Conservation (phyloP, 2,888 invertebrate genomes). For the Brenthis hecate region DNA sequence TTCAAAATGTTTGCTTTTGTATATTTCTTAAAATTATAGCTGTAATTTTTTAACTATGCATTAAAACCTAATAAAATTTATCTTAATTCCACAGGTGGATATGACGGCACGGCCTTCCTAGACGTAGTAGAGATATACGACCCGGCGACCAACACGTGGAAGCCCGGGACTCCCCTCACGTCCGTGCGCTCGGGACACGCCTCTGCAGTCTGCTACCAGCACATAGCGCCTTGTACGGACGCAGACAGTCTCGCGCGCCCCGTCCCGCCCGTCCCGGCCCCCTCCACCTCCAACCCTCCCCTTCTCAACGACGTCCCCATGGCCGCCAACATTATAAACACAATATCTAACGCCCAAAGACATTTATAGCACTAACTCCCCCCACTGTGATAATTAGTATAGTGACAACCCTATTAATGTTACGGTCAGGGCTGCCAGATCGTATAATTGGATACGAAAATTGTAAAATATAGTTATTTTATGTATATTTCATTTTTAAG, state of each 20-base stretch:
- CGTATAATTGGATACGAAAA: too few species aligned
- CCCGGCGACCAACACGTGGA: constrained; percentile 89
- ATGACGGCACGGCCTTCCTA: constrained; percentile 93
- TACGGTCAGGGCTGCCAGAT: neutral
- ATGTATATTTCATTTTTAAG: too few species aligned
- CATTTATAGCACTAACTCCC: constrained; percentile 8
- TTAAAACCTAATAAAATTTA: neutral
- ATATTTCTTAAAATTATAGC: too few species aligned
- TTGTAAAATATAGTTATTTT: too few species aligned
- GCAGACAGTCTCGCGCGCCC: constrained; percentile 35
- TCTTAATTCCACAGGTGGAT: constrained; percentile 85
- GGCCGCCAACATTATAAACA: constrained; percentile 69
- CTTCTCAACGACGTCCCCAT: constrained; percentile 55
- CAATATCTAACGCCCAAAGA: constrained; percentile 54
- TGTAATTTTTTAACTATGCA: neutral
- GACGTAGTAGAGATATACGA: constrained; percentile 95
- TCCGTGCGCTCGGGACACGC: constrained; percentile 96
- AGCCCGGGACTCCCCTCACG: constrained; percentile 88
- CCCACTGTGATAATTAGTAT: constrained; percentile 11
- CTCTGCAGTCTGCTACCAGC: constrained; percentile 92
- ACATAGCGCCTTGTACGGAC: constrained; percentile 76
- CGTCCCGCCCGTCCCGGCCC: constrained; percentile 29
- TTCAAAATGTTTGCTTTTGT: too few species aligned
- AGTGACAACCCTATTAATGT: constrained; percentile 2
- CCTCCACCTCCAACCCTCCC: constrained; percentile 19